These are phyloP conservation scores for Corvus hawaiiensis DNA, from an alignment of 2,113 vertebrate species.

Conservation along the genomic window DNA sequence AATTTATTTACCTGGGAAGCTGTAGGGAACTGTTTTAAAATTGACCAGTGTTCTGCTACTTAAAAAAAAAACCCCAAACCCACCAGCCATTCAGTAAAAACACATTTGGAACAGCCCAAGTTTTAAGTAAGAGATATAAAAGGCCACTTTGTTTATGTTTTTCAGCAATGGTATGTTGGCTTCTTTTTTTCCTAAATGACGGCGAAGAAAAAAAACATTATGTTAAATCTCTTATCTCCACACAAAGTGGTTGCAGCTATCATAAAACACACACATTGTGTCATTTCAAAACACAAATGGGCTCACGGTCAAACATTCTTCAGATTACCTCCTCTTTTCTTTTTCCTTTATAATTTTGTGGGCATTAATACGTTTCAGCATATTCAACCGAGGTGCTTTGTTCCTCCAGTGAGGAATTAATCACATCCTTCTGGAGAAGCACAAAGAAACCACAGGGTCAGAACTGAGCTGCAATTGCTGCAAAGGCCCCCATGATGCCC, in stretches of 20 bases:
- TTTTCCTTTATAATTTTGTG: background rate
- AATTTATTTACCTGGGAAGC: conserved; percentile 56
- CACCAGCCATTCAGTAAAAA: conserved; percentile 40
- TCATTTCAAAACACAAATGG: conserved; percentile 50
- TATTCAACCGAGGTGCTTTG: background rate
- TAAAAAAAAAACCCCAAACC: background rate
- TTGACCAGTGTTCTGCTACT: background rate
- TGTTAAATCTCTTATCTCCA: conserved; percentile 51
- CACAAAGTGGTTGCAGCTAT: conserved; percentile 25
- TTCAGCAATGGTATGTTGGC: conserved; percentile 20
- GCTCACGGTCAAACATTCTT: conserved; percentile 22
- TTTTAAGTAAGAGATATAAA: conserved; percentile 40
- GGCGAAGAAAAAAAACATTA: background rate
- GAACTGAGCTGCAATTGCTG: background rate
- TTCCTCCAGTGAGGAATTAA: background rate
- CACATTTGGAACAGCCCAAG: background rate
- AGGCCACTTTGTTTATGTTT: conserved; percentile 47
- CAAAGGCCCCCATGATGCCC: background rate
- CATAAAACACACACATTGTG: conserved; percentile 59
- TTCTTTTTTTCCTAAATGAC: conserved; percentile 9
- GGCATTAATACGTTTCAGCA: background rate
- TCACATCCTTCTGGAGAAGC: background rate
- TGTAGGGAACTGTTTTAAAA: conserved; percentile 37
- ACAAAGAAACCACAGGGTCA: background rate
- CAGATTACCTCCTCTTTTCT: conserved; percentile 20